phyloP scores from a whole-genome alignment of 2,888 invertebrate genomes.

The Melieria picta region DNA sequence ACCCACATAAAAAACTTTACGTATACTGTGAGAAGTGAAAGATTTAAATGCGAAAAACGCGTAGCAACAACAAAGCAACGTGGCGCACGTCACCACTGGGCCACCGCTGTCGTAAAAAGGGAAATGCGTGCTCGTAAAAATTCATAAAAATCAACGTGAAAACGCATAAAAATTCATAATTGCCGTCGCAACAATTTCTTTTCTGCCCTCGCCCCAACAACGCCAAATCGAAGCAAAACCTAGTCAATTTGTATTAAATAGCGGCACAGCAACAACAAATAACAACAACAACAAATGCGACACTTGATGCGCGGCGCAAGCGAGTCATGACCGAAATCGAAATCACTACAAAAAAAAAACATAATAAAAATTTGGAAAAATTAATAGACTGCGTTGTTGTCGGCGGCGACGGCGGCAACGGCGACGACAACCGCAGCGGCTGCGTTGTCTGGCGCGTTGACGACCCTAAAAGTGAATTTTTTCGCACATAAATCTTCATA shows the following conservation, averaged over 20 bases:
- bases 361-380: constrained; percentile 25
- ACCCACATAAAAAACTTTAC: no score
- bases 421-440: background rate
- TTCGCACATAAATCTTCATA: constrained; percentile 63
- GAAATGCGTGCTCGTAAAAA: no score
- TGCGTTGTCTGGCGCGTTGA: constrained; percentile 10
- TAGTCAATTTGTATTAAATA: constrained; percentile 5
- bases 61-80: no score
- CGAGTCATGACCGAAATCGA: background rate
- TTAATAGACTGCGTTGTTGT: constrained; percentile 25
- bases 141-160: constrained; percentile 15
- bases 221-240: background rate
- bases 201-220: background rate
- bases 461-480: constrained; percentile 47
- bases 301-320: constrained; percentile 35
- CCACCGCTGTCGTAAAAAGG: no score
- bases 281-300: constrained; percentile 33
- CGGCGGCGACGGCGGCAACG: background rate
- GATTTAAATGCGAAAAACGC: no score
- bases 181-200: constrained; percentile 20
- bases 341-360: constrained; percentile 16
- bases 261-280: constrained; percentile 14
- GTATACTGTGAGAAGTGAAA: no score
- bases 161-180: constrained; percentile 24
- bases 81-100: no score